Conservation (phyloP, 2,888 invertebrate species). For the Drosophila vallismaia region DNA sequence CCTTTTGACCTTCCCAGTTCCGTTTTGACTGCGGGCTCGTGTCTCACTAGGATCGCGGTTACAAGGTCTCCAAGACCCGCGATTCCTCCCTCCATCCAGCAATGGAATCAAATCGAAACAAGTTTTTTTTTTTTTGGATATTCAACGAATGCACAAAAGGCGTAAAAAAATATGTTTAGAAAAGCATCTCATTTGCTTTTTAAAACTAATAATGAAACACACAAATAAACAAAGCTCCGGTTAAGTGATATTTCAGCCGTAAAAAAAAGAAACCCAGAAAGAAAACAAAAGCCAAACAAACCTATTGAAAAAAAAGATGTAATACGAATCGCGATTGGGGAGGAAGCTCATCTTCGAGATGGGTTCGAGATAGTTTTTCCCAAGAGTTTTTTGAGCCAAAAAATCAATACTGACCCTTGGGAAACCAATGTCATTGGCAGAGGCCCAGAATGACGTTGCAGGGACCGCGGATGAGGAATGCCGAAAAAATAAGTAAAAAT, state of each 20-base stretch:
- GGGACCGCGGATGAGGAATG: too few relatives aligned
- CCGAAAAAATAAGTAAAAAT: constrained; percentile 1
- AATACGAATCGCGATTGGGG: too few relatives aligned
- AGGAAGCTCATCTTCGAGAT: too few relatives aligned
- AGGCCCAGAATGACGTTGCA: background rate
- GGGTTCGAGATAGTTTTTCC: background rate
- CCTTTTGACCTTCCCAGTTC: constrained; percentile 30
- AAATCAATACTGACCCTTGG: constrained; percentile 1
- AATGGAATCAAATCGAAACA: too few relatives aligned
- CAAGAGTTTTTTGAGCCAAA: background rate
- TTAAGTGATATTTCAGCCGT: too few relatives aligned
- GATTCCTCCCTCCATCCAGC: constrained; percentile 7
- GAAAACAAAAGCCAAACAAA: too few relatives aligned
- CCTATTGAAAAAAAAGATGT: too few relatives aligned
- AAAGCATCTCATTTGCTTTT: background rate
- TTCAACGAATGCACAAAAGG: constrained; percentile 3
- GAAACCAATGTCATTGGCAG: constrained; percentile 25
- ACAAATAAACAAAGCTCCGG: too few relatives aligned
- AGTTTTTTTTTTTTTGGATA: too few relatives aligned
- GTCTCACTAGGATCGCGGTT: constrained; percentile 32
- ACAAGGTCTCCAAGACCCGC: constrained; percentile 13
- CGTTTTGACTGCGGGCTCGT: background rate
- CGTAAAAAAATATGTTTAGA: too few relatives aligned
- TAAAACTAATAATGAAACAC: too few relatives aligned
- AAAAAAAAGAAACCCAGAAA: too few relatives aligned